Base-by-base conservation (phyloP, 2,888 invertebrate genomes). In the Drosophila recens region DNA sequence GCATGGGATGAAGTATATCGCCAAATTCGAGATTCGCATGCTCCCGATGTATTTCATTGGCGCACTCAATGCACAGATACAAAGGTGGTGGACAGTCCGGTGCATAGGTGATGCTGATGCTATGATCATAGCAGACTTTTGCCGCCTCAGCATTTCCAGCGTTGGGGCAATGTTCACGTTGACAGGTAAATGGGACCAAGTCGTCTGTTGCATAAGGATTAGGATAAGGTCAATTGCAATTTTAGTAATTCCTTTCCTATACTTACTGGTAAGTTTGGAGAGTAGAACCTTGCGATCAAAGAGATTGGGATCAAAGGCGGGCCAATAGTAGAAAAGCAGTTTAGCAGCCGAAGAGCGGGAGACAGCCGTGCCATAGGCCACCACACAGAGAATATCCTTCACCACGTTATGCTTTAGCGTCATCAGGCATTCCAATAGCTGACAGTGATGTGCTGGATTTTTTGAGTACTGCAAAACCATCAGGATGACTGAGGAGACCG, bases 261-360 rank as follows among this genome's bases (percentile, higher is more conserved):
- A 38, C 93, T 94, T 91, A 97, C 97, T 97, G 76, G 97, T 96
- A 89, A 97, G 96, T 94, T 97, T 97, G 89, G 97, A 96, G 63
- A 97, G 95, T 64, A 97, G 94, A 3, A 97, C 96, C 90, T 97
- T 96, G 61, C 98, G 94, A 91, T 99, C 99, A 87, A 98, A 97
- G 6, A 98, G 95, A 90, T 97, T 97, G 27, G 98, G 97, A 93
- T 99, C 98, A 90, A 99, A 97, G 4, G 98, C 97, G 4, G 99
- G 99, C 99, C 99, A 99, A 93, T 99, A 99, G 94, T 99, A 98
- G 93, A 99, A 99, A 52, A 99, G 94, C 42, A 99, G 94, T 93
- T 99, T 98, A 58, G 98, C 98, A 1, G 99, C 99, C 0, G 98
- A 98, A n/a, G 97, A 96, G 56, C 98, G 94, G 0, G 99, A 97